Evolutionary conservation across 2,888 invertebrate genomes (phyloP).

Genomic region (Crossocerus cetratus): DNA sequence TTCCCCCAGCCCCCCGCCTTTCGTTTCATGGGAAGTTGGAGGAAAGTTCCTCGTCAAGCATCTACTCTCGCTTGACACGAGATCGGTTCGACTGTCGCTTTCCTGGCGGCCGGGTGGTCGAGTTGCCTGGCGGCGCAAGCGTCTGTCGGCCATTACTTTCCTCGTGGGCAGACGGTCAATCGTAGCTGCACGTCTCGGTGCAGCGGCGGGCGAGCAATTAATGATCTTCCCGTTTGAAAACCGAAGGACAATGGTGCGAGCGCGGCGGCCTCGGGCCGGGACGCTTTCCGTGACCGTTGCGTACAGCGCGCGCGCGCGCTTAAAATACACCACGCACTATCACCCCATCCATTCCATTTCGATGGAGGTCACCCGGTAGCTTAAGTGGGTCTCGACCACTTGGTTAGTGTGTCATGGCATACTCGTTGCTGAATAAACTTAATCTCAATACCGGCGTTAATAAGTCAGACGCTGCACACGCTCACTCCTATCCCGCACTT

Average conservation of each 20-base stretch:
- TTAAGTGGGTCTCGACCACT: constrained; percentile 78
- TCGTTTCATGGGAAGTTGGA: no score
- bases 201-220: constrained; percentile 40
- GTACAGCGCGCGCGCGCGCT: constrained; percentile 45
- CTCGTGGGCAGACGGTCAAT: constrained; percentile 39
- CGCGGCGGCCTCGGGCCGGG: constrained; percentile 53
- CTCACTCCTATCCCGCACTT: constrained; percentile 37
- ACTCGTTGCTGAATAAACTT: constrained; percentile 71
- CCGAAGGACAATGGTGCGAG: constrained; percentile 61
- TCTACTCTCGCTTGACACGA: no score
- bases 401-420: constrained; percentile 77
- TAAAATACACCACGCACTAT: constrained; percentile 69
- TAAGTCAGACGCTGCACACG: constrained; percentile 51
- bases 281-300: constrained; percentile 57
- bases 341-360: constrained; percentile 74
- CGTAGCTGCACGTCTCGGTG: constrained; percentile 31
- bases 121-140: constrained; percentile 14
- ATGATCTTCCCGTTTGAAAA: constrained; percentile 66
- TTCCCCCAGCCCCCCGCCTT: no score
- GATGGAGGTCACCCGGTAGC: constrained; percentile 75
- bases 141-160: constrained; percentile 18
- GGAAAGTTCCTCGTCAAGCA: neutral
- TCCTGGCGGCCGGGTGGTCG: neutral
- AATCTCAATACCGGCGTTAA: constrained; percentile 71
- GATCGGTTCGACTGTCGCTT: neutral